A percentile compares a stretch with the other conserved stretches of the same genome.
phyloP scores from a whole-genome alignment of 2,797 vertebrate genomes.

The Ctenosaura bakeri region DNA sequence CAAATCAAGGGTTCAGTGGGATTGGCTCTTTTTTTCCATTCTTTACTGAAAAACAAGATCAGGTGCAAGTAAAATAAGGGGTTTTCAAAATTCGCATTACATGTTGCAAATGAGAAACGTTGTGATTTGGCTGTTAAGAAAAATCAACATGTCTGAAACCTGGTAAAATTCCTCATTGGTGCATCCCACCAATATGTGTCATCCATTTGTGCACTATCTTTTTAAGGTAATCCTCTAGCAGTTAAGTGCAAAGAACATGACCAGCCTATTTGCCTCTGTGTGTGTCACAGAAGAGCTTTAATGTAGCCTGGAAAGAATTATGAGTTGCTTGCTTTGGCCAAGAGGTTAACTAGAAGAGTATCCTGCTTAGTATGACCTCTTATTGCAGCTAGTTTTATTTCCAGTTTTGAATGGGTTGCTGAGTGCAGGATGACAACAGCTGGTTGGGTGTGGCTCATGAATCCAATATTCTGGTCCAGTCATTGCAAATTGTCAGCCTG shows the following conservation, averaged over 20 bases:
- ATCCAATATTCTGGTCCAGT: neutral
- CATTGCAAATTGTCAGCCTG: neutral
- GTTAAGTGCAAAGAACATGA: neutral
- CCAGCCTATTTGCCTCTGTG: neutral
- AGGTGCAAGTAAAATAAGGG: neutral
- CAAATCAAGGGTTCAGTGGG: no score
- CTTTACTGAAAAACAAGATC: neutral
- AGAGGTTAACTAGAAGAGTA: constrained; percentile 5
- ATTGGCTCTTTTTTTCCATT: neutral
- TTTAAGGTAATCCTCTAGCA: neutral
- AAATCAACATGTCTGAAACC: neutral
- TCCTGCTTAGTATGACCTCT: neutral
- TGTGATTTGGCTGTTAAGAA: neutral
- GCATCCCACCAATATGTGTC: neutral
- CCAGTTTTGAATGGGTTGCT: neutral
- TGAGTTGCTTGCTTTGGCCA: neutral
- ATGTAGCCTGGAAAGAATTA: neutral
- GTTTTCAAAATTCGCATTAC: neutral
- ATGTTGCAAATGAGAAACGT: neutral
- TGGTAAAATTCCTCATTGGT: neutral
- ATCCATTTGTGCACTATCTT: neutral
- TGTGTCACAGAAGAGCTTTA: neutral
- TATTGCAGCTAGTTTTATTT: neutral
- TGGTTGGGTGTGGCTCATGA: neutral
- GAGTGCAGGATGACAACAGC: neutral